These are phyloP conservation scores for Caenorhabditis briggsae DNA, from an alignment of 1,140 invertebrate species.

Conservation along the genomic window DNA sequence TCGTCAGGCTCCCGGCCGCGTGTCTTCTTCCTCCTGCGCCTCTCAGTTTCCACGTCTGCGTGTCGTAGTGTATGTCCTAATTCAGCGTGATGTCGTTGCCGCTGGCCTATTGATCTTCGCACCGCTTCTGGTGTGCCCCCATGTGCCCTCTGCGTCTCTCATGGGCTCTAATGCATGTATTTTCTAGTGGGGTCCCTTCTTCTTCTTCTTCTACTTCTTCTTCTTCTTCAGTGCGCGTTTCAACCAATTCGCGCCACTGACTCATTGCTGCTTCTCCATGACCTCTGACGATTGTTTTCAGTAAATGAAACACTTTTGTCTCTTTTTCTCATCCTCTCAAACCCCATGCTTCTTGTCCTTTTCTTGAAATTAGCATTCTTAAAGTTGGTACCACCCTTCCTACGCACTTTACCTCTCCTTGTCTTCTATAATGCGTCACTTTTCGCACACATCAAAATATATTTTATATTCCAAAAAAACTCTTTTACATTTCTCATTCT, in stretches of 20 bases:
- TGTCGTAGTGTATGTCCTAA: constrained; percentile 40
- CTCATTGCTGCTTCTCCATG: constrained; percentile 33
- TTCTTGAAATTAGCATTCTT: constrained; percentile 16
- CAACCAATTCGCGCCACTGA: constrained; percentile 45
- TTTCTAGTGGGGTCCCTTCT: constrained; percentile 42
- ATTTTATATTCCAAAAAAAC: not conserved
- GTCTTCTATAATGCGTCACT: constrained; percentile 9
- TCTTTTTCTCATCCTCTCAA: not conserved
- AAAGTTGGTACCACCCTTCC: not conserved
- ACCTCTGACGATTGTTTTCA: constrained; percentile 32
- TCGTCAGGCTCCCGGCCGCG: not conserved
- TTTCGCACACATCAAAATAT: constrained; percentile 47
- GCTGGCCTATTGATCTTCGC: constrained; percentile 54
- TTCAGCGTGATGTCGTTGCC: constrained; percentile 51
- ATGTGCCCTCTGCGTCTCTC: constrained; percentile 42
- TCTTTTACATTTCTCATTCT: not conserved
- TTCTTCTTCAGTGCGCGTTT: constrained; percentile 27
- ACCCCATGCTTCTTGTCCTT: not conserved
- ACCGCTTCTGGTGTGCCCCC: constrained; percentile 53
- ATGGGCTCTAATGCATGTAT: constrained; percentile 41
- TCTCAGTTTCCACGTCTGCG: constrained; percentile 38
- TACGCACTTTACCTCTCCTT: not conserved
- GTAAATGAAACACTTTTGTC: constrained; percentile 27
- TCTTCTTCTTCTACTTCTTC: constrained; percentile 29
- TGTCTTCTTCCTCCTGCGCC: constrained; percentile 10